A percentile compares a stretch with the other conserved stretches of the same genome.
These are phyloP conservation scores for Phoebastria nigripes DNA, from an alignment of 2,797 vertebrate genomes.

Conservation along the genomic window DNA sequence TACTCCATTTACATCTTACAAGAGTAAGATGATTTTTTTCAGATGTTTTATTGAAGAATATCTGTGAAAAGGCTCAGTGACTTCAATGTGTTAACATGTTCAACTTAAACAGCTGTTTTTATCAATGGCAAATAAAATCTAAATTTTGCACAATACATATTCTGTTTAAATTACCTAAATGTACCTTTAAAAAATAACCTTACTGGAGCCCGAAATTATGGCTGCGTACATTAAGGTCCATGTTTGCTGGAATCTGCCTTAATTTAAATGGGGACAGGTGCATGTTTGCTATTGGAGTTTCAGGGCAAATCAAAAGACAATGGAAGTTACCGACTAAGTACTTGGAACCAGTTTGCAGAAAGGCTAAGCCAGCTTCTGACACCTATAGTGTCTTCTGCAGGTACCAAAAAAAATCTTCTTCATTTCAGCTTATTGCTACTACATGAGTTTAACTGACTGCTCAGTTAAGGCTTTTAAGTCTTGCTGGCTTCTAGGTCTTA, in stretches of 20 bases:
- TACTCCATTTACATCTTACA: not conserved
- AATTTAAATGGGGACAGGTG: not conserved
- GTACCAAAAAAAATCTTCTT: not conserved
- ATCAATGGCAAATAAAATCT: not conserved
- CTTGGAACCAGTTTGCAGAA: not conserved
- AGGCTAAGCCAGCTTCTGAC: not conserved
- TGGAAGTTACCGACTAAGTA: not conserved
- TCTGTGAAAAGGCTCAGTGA: not conserved
- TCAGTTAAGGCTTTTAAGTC: not conserved
- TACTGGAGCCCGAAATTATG: not conserved
- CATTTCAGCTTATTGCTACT: not conserved
- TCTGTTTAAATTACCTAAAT: not conserved
- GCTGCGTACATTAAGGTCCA: not conserved
- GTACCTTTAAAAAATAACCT: not conserved
- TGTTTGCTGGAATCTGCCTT: not conserved
- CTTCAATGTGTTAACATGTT: not conserved
- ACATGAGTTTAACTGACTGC: not conserved
- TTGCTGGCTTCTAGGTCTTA: not conserved
- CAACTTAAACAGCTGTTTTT: not conserved
- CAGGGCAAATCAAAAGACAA: not conserved
- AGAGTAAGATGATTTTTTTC: not conserved
- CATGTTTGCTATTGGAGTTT: not conserved
- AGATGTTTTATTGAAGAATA: not conserved
- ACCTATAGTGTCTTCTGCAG: not conserved
- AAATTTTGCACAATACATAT: not conserved